Conservation (phyloP, 2,113 vertebrate genomes). For the Passer domesticus region DNA sequence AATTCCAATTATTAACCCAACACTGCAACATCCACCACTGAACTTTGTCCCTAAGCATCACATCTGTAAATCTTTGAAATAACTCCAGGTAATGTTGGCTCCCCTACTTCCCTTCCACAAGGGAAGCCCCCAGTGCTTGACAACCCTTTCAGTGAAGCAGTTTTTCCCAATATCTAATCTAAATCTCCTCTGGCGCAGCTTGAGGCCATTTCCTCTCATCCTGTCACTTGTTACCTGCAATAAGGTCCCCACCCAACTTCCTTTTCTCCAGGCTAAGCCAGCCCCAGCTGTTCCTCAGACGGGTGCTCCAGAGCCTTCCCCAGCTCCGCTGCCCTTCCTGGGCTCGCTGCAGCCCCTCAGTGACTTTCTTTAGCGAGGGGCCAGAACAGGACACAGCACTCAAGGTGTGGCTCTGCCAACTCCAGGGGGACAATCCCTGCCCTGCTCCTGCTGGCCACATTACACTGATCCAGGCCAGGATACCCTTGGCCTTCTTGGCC, state of each 20-base stretch:
- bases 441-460: not conserved
- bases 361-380: not conserved
- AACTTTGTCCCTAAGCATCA: not conserved
- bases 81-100: not conserved
- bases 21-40: not conserved
- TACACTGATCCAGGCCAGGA: not conserved
- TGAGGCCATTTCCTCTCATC: not conserved
- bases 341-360: rapidly evolving
- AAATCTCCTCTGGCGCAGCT: not conserved
- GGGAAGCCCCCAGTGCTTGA: not conserved
- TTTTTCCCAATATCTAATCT: not conserved
- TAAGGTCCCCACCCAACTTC: not conserved
- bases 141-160: not conserved
- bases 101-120: not conserved
- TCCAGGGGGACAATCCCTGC: not conserved
- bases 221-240: not conserved
- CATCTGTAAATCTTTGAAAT: not conserved
- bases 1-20: rapidly evolving
- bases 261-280: not conserved
- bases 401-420: not conserved
- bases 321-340: not conserved
- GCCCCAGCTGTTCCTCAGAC: not conserved
- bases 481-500: not conserved
- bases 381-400: not conserved
- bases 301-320: not conserved